Base-by-base conservation (phyloP, 2,888 invertebrate species). In the Mesorhabditis belari region DNA sequence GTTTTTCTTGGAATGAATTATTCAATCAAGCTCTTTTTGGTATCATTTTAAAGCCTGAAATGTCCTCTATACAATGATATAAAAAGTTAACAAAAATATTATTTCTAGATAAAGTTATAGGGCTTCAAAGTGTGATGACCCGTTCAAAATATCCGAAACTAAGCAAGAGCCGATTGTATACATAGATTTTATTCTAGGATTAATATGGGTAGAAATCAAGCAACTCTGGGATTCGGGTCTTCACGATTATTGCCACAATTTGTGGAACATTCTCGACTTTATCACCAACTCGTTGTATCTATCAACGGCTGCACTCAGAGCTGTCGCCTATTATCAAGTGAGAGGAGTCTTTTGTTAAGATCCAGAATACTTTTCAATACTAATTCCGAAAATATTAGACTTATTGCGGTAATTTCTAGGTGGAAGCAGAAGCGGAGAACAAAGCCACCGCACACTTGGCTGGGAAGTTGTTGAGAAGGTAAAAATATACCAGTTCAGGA, bases 251-350 rank as follows among this genome's bases (percentile, higher is more conserved):
- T 88, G 91, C 62, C 89, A 92, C 80, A 95, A 98, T 83, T 94
- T 96, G 93, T 96, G 96, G 96, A 96, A 98, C 84, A 93, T 96
- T 64, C 90, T 96, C 76, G 96, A 96, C 85, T 96, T 96, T 83
- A 91, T 95, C 71, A 96, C 96, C 65, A 96, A 96, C 85, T 92
- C 95, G 5, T 85, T 96, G 49, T 98, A 98, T 83, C 92, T 96
- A 67, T 93, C 95, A 60, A 96, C 96, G 0, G 90, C 95, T 59
- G 92, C 94, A 3, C 86, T 98, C 59, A 86, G 96, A 71, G 87
- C 94, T 62, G 92, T 96, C 27, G 92, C 95, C 17, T 93, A 92
- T 83, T 89, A 91, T 81, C 90, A 92, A 87, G 95, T 92, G 85
- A 83, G n/a, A n/a, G n/a, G n/a, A n/a, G n/a, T n/a, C n/a, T n/a